A percentile compares a stretch with the other conserved stretches of the same genome.
These are phyloP conservation scores for Ochropleura plecta DNA, from an alignment of 2,888 invertebrate genomes.

Conservation along the genomic window DNA sequence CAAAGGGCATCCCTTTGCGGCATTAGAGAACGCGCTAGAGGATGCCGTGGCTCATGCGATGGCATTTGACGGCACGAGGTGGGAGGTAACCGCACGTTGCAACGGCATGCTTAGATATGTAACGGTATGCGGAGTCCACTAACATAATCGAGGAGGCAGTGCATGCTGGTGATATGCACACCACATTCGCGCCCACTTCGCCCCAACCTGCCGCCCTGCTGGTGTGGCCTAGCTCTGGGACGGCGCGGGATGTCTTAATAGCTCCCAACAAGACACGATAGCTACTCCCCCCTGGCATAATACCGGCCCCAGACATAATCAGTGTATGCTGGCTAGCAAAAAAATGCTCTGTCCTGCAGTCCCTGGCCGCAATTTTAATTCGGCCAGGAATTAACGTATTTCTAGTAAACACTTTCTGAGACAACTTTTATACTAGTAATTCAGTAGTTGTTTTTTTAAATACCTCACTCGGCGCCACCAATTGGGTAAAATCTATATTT, in stretches of 20 bases:
- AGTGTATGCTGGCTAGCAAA: background rate
- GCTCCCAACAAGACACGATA: background rate
- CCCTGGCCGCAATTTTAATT: background rate
- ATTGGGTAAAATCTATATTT: too few species aligned
- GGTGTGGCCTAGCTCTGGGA: background rate
- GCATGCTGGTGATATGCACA: background rate
- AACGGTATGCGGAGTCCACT: background rate
- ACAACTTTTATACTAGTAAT: background rate
- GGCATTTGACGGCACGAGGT: too few species aligned
- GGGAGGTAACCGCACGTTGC: background rate
- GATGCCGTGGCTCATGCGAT: background rate
- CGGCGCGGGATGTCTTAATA: background rate
- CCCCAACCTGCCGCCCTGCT: background rate
- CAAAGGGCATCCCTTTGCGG: background rate
- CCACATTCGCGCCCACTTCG: background rate
- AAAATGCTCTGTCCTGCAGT: background rate
- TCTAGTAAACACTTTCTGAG: too few species aligned
- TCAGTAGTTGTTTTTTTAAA: background rate
- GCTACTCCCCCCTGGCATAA: background rate
- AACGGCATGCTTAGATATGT: background rate
- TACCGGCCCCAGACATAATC: background rate
- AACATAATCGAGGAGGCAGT: background rate
- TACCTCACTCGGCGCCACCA: too few species aligned
- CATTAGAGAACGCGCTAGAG: background rate
- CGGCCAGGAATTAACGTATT: too few species aligned